Evolutionary conservation across 1,140 invertebrate species (phyloP), one percentile per base, ranked within the genome.

Genomic region (Cherax quadricarinatus): DNA sequence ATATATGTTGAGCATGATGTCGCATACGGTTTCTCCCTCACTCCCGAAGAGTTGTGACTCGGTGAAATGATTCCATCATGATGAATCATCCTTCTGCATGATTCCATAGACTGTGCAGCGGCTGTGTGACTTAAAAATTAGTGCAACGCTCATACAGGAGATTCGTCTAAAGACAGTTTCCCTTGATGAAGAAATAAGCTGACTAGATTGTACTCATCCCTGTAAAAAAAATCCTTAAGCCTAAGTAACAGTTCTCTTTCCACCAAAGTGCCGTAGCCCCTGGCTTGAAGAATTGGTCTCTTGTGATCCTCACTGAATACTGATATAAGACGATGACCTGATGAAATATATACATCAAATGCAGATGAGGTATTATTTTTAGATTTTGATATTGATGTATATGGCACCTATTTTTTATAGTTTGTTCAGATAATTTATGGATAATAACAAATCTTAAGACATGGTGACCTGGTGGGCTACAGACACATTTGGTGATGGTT

Each of bases 161-260:
- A 51, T n/a, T 14, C 81, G 81, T 83, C 81, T 9, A 57, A 18
- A 57, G 81, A 83, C 81, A 53, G 81, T 24, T 73, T 73, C n/a
- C 7, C 62, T 10, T 73, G 4, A 30, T 30, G 24, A 75, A 30
- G n/a, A 7, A 75, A 30, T 41, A 86, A 51, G 60, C 41, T 86
- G 85, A 86, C 85, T 86, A 86, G 85, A 86, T 86, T 86, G 85
- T 86, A 86, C 85, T 86, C 85, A 86, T 86, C 85, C 85, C 14
- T 51, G n/a, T 70, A 86, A 18, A 73, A 86, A 9, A 41, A 75
- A 86, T 49, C 62, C 85, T 86, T 86, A 86, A 75, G 70, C 75
- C 70, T 86, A 86, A 51, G 18, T 75, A n/a, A 49, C 75, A 66
- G 53, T 66, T 86, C 30, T 41, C 2, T 86, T 83, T 12, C n/a